A percentile compares a stretch with the other conserved stretches of the same genome.
These are phyloP conservation scores for Columba guinea DNA, from an alignment of 2,797 vertebrate genomes.

Conservation along the genomic window DNA sequence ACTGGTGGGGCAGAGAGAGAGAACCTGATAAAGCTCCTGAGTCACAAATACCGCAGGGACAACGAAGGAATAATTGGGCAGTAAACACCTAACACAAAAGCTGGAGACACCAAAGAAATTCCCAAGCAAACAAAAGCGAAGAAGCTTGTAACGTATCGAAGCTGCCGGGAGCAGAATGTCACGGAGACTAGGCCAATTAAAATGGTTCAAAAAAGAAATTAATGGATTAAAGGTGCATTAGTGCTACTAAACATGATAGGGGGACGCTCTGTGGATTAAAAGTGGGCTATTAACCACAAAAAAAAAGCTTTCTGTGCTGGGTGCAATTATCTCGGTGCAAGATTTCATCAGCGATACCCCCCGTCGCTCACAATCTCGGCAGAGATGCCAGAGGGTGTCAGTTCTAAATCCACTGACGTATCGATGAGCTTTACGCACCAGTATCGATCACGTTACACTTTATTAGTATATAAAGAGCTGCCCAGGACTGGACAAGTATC, in stretches of 20 bases:
- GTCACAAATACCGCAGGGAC: not conserved
- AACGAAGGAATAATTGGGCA: not conserved
- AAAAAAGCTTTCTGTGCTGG: not conserved
- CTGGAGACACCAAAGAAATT: not conserved
- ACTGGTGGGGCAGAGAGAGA: not conserved
- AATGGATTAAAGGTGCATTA: not conserved
- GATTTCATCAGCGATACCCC: accelerated
- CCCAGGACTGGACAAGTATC: not conserved
- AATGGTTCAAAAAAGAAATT: not conserved
- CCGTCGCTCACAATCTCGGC: accelerated
- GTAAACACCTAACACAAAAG: not conserved
- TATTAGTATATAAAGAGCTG: not conserved
- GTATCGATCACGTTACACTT: accelerated
- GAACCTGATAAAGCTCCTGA: not conserved
- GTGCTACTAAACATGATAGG: not conserved
- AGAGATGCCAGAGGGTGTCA: not conserved
- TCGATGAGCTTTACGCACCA: accelerated
- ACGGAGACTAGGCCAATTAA: not conserved
- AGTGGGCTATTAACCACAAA: not conserved
- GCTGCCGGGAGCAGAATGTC: not conserved
- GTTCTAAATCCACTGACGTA: accelerated
- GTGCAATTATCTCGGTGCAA: accelerated
- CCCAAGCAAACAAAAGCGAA: not conserved
- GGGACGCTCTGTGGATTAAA: not conserved
- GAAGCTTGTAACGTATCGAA: not conserved